Base-by-base conservation (phyloP, 2,888 invertebrate genomes). In the Eristalis tenax region DNA sequence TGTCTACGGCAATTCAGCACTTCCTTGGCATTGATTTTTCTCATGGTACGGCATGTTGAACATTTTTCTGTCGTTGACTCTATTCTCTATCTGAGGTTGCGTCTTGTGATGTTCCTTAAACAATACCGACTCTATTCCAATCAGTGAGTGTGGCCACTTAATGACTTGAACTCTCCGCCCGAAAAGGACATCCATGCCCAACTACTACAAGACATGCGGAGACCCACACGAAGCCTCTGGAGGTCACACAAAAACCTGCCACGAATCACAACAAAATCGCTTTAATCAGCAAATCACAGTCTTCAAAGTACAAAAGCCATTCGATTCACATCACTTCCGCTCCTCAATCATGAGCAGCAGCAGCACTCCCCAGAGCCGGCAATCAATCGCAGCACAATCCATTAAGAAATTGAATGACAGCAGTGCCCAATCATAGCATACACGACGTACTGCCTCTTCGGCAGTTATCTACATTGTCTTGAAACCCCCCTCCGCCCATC, bases 381-480 rank as follows among this genome's bases (percentile, higher is more conserved):
- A 50, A 50, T 50, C 18, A 50, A 50, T 18, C 8, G 50, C 2
- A 50, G 18, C 50, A 8, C 50, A 50, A 59, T 59, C 59, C 59
- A 59, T 59, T 59, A 26, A 59, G 26, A 59, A 26, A 59, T 59
- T 59, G n/a, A 59, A 59, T 26, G 59, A 59, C 59, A 26, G 59
- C 26, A 59, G 13, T 4, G 15, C 3, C 13, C 59, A 15, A 13
- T 26, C 26, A 59, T 59, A 59, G 59, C 23, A 5, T 2, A 3
- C 59, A 59, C 26, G 26, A 59, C 59, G 15, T 28, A 10, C 23
- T 43, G 43, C n/a, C 6, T 43, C n/a, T 15, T 15, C n/a, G 43
- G 4, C 43, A n/a, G 13, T n/a, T 43, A 43, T 43, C 43, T n/a
- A n/a, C 57, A 22, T 57, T 57, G 26, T 23, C 26, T 15, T 59